A percentile compares a stretch with the other conserved stretches of the same genome.
Evolutionary conservation across 2,888 invertebrate species (phyloP).

Genomic region (Aleiodes leptofemur): DNA sequence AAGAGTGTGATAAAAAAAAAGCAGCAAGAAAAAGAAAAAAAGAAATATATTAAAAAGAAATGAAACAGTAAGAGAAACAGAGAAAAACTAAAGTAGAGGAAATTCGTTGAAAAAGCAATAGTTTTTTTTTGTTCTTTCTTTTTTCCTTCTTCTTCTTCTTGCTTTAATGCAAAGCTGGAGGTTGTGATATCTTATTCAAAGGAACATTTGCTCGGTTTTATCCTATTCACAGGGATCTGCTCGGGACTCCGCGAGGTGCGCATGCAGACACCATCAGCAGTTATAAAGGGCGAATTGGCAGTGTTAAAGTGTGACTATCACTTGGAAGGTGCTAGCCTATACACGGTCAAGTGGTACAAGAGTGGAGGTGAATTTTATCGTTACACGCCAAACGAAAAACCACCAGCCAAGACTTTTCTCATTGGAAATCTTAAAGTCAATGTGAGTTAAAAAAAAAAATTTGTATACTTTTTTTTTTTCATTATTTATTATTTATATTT

Average conservation of each 20-base stretch:
- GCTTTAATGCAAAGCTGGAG: conserved; percentile 31
- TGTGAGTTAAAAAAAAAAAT: conserved; percentile 60
- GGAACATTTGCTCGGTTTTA: conserved; percentile 27
- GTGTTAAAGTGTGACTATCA: conserved; percentile 72
- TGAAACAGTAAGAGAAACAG: not conserved
- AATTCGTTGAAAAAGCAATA: conserved; percentile 22
- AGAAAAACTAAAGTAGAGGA: conserved; percentile 20
- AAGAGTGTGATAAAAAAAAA: conserved; percentile 28
- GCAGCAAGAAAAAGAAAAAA: conserved; percentile 3
- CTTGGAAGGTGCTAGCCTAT: conserved; percentile 71
- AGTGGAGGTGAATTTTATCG: conserved; percentile 72
- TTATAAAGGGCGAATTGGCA: conserved; percentile 70
- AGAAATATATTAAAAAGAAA: conserved; percentile 22
- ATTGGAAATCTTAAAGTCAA: conserved; percentile 70
- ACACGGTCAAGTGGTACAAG: conserved; percentile 74
- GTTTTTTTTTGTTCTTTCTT: not conserved
- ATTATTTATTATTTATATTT: not conserved
- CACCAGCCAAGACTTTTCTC: conserved; percentile 70
- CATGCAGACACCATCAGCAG: conserved; percentile 72
- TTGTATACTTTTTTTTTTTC: not conserved
- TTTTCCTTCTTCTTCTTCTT: not conserved
- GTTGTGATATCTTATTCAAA: conserved; percentile 42
- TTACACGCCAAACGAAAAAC: conserved; percentile 70
- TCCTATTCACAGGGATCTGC: conserved; percentile 67
- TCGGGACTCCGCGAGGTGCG: conserved; percentile 70